phyloP scores from a whole-genome alignment of 2,113 vertebrate genomes.

The Pygoscelis antarcticus region DNA sequence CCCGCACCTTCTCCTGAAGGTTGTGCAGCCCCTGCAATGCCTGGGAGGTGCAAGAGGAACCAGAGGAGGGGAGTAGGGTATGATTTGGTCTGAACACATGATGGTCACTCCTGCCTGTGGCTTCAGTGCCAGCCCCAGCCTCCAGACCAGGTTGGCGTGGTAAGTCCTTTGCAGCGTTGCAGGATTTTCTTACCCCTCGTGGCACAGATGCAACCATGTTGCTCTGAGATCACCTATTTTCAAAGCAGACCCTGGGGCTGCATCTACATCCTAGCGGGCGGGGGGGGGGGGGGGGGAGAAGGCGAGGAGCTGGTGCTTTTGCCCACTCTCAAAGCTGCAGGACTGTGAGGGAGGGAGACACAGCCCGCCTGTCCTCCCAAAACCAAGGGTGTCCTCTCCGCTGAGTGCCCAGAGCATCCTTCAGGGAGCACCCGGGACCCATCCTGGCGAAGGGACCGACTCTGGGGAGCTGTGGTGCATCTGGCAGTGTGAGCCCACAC shows the following conservation, averaged over 20 bases:
- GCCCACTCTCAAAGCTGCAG: not conserved
- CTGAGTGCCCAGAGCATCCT: not conserved
- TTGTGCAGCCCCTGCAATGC: not conserved
- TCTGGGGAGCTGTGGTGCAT: not conserved
- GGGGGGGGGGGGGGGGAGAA: too few species aligned
- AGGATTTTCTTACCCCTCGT: not conserved
- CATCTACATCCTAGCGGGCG: not conserved
- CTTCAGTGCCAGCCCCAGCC: not conserved
- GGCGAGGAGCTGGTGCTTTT: not conserved
- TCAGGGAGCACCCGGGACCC: fast-evolving
- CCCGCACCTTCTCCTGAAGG: not conserved
- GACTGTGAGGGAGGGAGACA: not conserved
- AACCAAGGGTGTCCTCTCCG: not conserved
- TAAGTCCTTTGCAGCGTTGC: not conserved
- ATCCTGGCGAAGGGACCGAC: not conserved
- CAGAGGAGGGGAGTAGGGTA: not conserved
- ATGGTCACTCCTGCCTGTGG: not conserved
- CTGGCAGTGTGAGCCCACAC: not conserved
- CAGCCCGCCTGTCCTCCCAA: fast-evolving
- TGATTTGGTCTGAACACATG: not conserved
- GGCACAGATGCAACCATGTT: not conserved
- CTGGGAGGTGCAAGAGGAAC: not conserved
- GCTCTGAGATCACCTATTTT: not conserved
- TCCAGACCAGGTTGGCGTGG: not conserved
- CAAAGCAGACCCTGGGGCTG: not conserved